phyloP scores from a whole-genome alignment of 1,140 invertebrate genomes.

The Drosophila neocordata region DNA sequence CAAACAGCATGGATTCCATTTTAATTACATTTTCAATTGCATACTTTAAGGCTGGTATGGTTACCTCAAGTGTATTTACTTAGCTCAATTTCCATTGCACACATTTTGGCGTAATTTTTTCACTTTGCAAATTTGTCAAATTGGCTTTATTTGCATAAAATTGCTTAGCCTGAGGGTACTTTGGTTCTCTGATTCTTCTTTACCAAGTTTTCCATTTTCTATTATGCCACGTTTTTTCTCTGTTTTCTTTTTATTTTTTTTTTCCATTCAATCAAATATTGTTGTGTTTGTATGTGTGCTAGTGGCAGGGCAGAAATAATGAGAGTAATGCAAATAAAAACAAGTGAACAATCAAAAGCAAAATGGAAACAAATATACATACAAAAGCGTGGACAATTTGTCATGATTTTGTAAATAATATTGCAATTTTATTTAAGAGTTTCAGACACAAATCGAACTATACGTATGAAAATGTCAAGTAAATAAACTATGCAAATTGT shows the following conservation, averaged over 20 bases:
- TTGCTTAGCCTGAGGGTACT: constrained; percentile 3
- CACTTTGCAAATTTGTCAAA: neutral
- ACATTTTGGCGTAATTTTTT: constrained; percentile 2
- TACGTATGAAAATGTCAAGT: too few relatives aligned
- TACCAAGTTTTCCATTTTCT: neutral
- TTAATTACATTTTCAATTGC: constrained; percentile 3
- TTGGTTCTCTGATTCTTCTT: neutral
- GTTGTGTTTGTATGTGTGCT: neutral
- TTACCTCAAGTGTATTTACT: neutral
- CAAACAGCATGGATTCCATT: constrained; percentile 5
- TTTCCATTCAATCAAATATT: neutral
- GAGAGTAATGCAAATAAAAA: constrained; percentile 16
- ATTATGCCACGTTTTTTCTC: neutral
- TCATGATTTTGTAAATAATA: constrained; percentile 13
- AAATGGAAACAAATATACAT: constrained; percentile 4
- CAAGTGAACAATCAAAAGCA: constrained; percentile 17
- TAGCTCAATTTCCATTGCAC: neutral
- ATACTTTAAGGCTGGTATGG: neutral
- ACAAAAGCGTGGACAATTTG: constrained; percentile 3
- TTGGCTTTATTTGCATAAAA: constrained; percentile 15
- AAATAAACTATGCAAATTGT: too few relatives aligned
- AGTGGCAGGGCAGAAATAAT: constrained; percentile 16
- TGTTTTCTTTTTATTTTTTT: neutral
- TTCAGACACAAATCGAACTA: too few relatives aligned
- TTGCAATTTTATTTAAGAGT: constrained; percentile 8